These are phyloP conservation scores for Tachypleus tridentatus DNA, from an alignment of 1,140 invertebrate genomes.

Conservation along the genomic window DNA sequence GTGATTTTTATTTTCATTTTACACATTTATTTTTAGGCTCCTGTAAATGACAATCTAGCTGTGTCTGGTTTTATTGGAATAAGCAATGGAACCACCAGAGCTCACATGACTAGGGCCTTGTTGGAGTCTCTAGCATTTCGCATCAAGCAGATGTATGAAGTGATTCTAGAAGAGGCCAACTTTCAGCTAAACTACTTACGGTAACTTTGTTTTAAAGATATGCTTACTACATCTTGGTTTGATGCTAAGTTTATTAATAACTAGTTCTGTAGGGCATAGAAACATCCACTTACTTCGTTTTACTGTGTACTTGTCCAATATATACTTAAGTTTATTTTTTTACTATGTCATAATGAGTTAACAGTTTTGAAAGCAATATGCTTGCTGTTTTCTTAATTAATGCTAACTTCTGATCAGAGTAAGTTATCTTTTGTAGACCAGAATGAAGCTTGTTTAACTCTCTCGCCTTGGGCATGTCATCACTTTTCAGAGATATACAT, in stretches of 20 bases:
- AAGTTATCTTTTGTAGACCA: too few relatives aligned
- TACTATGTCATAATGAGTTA: too few relatives aligned
- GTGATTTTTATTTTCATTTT: too few relatives aligned
- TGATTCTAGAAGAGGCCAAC: conserved; percentile 50
- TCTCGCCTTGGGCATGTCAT: too few relatives aligned
- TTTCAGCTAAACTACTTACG: conserved; percentile 45
- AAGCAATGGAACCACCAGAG: conserved; percentile 58
- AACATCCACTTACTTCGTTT: neutral
- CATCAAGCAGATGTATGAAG: conserved; percentile 58
- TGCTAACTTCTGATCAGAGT: too few relatives aligned
- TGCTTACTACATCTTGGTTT: too few relatives aligned
- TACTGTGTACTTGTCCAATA: neutral
- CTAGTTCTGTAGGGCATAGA: neutral
- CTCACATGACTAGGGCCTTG: conserved; percentile 66
- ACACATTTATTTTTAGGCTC: conserved; percentile 46
- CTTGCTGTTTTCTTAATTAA: too few relatives aligned
- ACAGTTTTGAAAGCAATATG: too few relatives aligned
- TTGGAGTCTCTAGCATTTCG: conserved; percentile 79
- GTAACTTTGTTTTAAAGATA: conserved; percentile 33
- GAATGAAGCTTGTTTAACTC: too few relatives aligned
- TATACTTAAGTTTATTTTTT: too few relatives aligned
- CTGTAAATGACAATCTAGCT: conserved; percentile 71
- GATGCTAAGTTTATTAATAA: too few relatives aligned
- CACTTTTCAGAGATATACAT: too few relatives aligned
- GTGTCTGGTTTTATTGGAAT: conserved; percentile 73